A percentile compares a stretch with the other conserved stretches of the same genome.
phyloP scores from a whole-genome alignment of 1,140 invertebrate genomes.

The Drosophila simulans region DNA sequence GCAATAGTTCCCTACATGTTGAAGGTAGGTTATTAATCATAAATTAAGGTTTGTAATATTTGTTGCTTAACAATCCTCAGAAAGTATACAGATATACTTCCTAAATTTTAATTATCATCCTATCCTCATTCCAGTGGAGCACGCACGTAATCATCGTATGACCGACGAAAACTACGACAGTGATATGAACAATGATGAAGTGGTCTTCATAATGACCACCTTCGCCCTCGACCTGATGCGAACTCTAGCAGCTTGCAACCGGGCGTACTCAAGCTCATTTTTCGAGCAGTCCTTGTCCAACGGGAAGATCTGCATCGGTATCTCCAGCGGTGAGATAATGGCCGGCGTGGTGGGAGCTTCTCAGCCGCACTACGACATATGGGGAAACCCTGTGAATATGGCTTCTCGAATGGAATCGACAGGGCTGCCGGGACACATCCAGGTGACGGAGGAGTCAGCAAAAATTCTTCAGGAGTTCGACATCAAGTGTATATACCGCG shows the following conservation, averaged over 20 bases:
- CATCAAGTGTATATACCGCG: slow-evolving; percentile 26
- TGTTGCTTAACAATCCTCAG: too few relatives aligned
- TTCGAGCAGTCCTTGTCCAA: slow-evolving; percentile 85
- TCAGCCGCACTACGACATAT: slow-evolving; percentile 94
- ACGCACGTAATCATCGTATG: neutral
- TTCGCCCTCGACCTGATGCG: slow-evolving; percentile 67
- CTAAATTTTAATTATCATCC: too few relatives aligned
- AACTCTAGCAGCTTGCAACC: slow-evolving; percentile 40
- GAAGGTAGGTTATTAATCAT: neutral
- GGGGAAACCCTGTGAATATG: slow-evolving; percentile 97
- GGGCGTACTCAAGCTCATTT: slow-evolving; percentile 7
- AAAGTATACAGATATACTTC: neutral
- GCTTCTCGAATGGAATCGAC: slow-evolving; percentile 96
- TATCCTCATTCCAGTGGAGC: slow-evolving; percentile 11
- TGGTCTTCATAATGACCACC: slow-evolving; percentile 50
- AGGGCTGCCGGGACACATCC: slow-evolving; percentile 92
- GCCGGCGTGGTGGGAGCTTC: slow-evolving; percentile 90
- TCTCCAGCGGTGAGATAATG: slow-evolving; percentile 90
- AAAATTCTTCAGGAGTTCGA: slow-evolving; percentile 86
- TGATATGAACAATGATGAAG: slow-evolving; percentile 25
- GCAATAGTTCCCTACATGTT: neutral
- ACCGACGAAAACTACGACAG: neutral
- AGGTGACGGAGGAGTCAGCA: slow-evolving; percentile 91
- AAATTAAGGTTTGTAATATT: too few relatives aligned
- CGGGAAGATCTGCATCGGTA: slow-evolving; percentile 89